These are phyloP conservation scores for Orchesellides sinensis DNA, from an alignment of 2,888 invertebrate genomes.

Conservation along the genomic window DNA sequence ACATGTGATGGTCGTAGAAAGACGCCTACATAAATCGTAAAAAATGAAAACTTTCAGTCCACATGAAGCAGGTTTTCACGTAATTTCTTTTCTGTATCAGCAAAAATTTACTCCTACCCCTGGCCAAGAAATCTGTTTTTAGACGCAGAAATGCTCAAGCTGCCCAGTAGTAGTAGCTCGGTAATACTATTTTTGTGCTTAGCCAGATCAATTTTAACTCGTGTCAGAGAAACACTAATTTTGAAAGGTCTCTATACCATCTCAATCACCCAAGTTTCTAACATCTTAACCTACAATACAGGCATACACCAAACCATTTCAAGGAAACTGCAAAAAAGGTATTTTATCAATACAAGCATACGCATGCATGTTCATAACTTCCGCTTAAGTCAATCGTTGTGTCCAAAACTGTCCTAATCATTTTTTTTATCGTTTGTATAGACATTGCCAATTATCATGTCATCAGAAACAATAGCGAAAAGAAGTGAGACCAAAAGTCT, in stretches of 20 bases:
- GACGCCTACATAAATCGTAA: conserved; percentile 47
- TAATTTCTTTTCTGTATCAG: conserved; percentile 28
- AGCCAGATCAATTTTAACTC: conserved; percentile 1
- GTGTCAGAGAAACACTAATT: conserved; percentile 12
- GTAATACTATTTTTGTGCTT: conserved; percentile 25
- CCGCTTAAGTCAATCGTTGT: neutral
- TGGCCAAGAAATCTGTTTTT: conserved; percentile 47
- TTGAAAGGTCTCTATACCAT: neutral
- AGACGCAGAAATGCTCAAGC: conserved; percentile 16
- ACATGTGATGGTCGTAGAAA: conserved; percentile 2
- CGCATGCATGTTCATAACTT: too few relatives aligned
- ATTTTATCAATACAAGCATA: too few relatives aligned
- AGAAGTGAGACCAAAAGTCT: conserved; percentile 47
- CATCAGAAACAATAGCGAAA: conserved; percentile 47
- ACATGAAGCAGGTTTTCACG: conserved; percentile 12
- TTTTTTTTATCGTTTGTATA: too few relatives aligned
- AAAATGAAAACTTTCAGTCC: conserved; percentile 37
- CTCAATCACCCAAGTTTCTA: conserved; percentile 7
- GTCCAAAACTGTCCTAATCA: neutral
- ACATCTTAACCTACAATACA: too few relatives aligned
- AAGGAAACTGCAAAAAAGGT: too few relatives aligned
- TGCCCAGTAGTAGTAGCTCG: conserved; percentile 3
- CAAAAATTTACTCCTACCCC: conserved; percentile 22
- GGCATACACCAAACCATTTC: too few relatives aligned
- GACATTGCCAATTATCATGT: conserved; percentile 14